Evolutionary conservation across 2,797 vertebrate species (phyloP).

Genomic region (Catharus ustulatus): DNA sequence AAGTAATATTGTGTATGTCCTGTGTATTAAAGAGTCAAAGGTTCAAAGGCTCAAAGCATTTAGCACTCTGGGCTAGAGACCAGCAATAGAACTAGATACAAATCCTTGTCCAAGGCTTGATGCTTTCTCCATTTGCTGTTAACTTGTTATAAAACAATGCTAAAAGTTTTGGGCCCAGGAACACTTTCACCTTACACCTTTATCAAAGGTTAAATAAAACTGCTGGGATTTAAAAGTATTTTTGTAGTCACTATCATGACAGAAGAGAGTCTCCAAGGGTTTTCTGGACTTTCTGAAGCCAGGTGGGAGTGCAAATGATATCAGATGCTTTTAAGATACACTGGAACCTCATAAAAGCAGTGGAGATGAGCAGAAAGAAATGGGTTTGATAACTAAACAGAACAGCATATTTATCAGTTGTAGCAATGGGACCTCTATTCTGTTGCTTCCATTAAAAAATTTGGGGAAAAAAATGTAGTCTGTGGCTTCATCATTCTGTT

Average conservation of each 20-base stretch:
- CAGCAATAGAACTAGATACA: background rate
- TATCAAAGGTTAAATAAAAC: background rate
- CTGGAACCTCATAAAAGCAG: background rate
- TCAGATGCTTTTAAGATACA: background rate
- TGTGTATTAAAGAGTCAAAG: background rate
- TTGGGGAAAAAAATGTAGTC: background rate
- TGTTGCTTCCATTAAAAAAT: background rate
- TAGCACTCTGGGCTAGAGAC: background rate
- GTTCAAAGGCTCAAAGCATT: background rate
- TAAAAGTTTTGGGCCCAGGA: background rate
- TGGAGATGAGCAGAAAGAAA: background rate
- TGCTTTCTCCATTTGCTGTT: background rate
- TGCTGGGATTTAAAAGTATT: background rate
- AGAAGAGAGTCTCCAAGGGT: background rate
- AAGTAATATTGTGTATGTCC: background rate
- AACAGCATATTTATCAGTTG: background rate
- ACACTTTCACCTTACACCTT: background rate
- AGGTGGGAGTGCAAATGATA: rapidly evolving
- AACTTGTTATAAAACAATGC: background rate
- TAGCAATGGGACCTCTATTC: background rate
- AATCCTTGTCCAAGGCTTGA: background rate
- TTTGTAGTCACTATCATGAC: background rate
- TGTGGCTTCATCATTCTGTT: background rate
- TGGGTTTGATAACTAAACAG: background rate
- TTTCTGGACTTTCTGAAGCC: background rate